Evolutionary conservation across 2,113 vertebrate genomes (phyloP).

Genomic region (Garra rufa): DNA sequence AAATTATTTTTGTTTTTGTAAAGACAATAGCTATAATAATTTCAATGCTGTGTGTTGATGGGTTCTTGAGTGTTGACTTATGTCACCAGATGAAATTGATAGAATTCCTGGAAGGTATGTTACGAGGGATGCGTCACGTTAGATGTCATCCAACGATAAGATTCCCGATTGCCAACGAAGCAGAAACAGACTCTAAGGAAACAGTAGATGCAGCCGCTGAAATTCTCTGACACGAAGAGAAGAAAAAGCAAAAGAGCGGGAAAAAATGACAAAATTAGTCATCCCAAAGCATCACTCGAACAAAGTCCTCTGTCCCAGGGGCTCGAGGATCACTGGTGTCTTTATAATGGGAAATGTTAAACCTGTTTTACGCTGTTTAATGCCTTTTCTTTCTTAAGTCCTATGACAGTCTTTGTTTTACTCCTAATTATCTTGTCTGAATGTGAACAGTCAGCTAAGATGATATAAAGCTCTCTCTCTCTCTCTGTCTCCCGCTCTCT

Average conservation of each 20-base stretch:
- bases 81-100: neutral
- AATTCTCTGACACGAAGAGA: slow-evolving; percentile 21
- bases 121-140: neutral
- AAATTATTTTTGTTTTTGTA: too few relatives aligned
- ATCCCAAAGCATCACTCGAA: slow-evolving; percentile 53
- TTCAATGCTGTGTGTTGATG: neutral
- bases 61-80: neutral
- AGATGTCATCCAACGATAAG: neutral
- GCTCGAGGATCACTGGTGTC: slow-evolving; percentile 66
- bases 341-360: slow-evolving; percentile 71
- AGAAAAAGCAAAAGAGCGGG: slow-evolving; percentile 45
- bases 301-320: slow-evolving; percentile 57
- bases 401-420: slow-evolving; percentile 67
- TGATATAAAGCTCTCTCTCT: slow-evolving; percentile 53
- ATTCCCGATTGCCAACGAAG: neutral
- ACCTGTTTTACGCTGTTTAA: slow-evolving; percentile 71
- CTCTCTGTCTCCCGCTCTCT: slow-evolving; percentile 25
- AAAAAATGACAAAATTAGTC: slow-evolving; percentile 52
- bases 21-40: neutral
- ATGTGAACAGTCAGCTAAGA: slow-evolving; percentile 63
- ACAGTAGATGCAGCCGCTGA: neutral
- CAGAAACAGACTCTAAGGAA: neutral
- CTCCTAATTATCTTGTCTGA: slow-evolving; percentile 71
- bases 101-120: neutral
- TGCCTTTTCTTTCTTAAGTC: slow-evolving; percentile 59